Percentiles rank a stretch among this genome's conserved stretches.
Evolutionary conservation across 2,113 vertebrate genomes (phyloP).

Genomic region (Heterochromis multidens): DNA sequence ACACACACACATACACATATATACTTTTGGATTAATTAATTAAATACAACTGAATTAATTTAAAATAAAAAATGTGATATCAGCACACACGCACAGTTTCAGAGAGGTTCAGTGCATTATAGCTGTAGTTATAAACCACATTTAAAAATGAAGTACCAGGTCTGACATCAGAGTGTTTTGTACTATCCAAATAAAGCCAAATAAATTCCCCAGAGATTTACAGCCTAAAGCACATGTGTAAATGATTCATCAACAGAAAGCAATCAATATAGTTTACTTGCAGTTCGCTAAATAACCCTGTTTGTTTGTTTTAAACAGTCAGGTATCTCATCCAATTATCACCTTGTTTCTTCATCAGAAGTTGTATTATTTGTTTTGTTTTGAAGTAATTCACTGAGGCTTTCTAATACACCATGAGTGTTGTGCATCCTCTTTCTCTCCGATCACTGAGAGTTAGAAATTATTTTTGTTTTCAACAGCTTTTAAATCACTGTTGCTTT

Average conservation of each 20-base stretch:
- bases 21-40: too few relatives aligned
- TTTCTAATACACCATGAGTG: not conserved
- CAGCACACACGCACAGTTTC: not conserved
- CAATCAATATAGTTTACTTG: not conserved
- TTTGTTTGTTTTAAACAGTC: not conserved
- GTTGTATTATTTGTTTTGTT: not conserved
- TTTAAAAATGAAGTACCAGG: not conserved
- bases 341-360: not conserved
- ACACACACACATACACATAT: too few relatives aligned
- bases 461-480: not conserved
- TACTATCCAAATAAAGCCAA: not conserved
- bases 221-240: not conserved
- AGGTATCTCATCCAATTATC: not conserved
- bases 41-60: not conserved
- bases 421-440: not conserved
- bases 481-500: not conserved
- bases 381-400: not conserved
- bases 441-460: not conserved
- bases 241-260: not conserved
- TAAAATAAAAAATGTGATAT: not conserved
- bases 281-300: not conserved
- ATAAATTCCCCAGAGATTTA: not conserved
- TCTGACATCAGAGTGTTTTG: not conserved
- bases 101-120: not conserved
- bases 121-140: not conserved